Percentiles rank a stretch among this genome's conserved stretches.
phyloP scores from a whole-genome alignment of 2,888 invertebrate species.

The Dilophus febrilis region DNA sequence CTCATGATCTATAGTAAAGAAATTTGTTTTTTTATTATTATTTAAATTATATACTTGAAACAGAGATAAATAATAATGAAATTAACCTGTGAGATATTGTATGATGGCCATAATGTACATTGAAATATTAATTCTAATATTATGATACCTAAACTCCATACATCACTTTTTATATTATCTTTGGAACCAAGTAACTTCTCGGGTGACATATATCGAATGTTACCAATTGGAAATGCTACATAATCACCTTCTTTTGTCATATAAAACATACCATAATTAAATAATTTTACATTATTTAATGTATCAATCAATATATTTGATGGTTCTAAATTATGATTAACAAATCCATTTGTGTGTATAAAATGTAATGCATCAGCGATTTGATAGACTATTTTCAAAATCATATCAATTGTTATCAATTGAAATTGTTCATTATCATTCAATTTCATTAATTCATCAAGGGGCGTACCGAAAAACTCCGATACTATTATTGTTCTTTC shows the following conservation, averaged over 20 bases:
- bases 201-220: conserved; percentile 64
- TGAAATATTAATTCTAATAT: conserved; percentile 62
- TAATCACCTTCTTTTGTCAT: conserved; percentile 77
- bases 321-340: conserved; percentile 63
- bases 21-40: not conserved
- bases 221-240: conserved; percentile 77
- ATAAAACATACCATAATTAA: conserved; percentile 83
- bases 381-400: conserved; percentile 52
- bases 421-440: not conserved
- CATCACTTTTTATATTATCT: conserved; percentile 64
- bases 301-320: conserved; percentile 66
- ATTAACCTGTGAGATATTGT: conserved; percentile 44
- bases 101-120: conserved; percentile 49
- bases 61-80: not conserved
- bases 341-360: conserved; percentile 54
- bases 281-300: conserved; percentile 60
- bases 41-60: no score
- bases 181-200: conserved; percentile 53
- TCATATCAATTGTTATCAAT: conserved; percentile 32
- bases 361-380: conserved; percentile 52
- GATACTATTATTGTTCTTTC: conserved; percentile 70
- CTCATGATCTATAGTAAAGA: conserved; percentile 33
- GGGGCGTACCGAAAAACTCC: conserved; percentile 48
- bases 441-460: conserved; percentile 23
- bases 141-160: conserved; percentile 90